Percentiles rank a stretch among this genome's conserved stretches.
These are phyloP conservation scores for Acleris holmiana DNA, from an alignment of 2,888 invertebrate species.

Conservation along the genomic window DNA sequence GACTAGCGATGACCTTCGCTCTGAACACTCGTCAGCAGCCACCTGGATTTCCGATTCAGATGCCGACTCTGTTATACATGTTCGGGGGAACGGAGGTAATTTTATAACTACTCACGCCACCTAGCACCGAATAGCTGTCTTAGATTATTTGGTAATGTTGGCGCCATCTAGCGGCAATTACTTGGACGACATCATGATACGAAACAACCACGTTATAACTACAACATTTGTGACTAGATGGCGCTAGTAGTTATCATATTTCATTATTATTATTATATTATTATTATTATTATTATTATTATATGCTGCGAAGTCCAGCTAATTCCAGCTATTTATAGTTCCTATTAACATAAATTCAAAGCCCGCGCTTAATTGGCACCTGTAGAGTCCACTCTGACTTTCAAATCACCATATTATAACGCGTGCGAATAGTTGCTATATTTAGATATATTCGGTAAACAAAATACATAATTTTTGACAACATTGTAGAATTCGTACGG, in stretches of 20 bases:
- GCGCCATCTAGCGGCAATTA: slow-evolving; percentile 13
- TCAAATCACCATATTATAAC: slow-evolving; percentile 8
- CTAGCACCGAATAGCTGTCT: slow-evolving; percentile 54
- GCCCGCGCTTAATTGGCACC: too few relatives aligned
- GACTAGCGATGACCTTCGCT: slow-evolving; percentile 92
- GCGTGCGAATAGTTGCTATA: not conserved
- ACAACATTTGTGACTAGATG: slow-evolving; percentile 15
- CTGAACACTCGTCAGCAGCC: slow-evolving; percentile 87
- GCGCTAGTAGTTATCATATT: slow-evolving; percentile 8
- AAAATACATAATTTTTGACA: slow-evolving; percentile 6
- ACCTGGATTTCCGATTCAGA: slow-evolving; percentile 90
- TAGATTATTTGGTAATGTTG: too few relatives aligned
- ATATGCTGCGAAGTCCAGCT: too few relatives aligned
- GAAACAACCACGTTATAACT: too few relatives aligned
- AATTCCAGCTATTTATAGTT: too few relatives aligned
- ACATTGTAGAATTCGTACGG: slow-evolving; percentile 14
- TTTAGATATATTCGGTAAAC: not conserved
- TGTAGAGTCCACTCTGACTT: too few relatives aligned
- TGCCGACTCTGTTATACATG: slow-evolving; percentile 91
- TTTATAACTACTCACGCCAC: slow-evolving; percentile 53
- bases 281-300: too few relatives aligned
- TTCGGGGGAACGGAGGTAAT: slow-evolving; percentile 79
- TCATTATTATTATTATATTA: too few relatives aligned
- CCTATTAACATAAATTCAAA: too few relatives aligned
- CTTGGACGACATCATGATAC: not conserved